phyloP scores from a whole-genome alignment of 2,113 vertebrate species.

The Cettia cetti region DNA sequence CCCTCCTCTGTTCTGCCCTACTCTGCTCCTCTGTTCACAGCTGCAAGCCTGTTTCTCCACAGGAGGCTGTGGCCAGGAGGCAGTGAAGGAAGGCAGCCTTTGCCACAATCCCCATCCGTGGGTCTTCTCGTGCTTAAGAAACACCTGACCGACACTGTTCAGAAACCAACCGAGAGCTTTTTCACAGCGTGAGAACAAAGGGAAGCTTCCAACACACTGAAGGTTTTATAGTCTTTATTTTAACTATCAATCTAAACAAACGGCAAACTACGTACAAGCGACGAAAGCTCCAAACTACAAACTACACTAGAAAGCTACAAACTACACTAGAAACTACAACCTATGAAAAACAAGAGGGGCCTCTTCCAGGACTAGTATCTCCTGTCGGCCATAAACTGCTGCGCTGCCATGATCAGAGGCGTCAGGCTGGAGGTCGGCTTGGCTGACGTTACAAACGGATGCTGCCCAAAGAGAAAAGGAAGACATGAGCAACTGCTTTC shows the following conservation, averaged over 20 bases:
- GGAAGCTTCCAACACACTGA: background rate
- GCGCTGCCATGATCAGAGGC: background rate
- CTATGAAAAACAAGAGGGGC: background rate
- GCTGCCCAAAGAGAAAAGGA: background rate
- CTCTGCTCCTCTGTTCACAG: background rate
- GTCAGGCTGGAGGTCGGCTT: background rate
- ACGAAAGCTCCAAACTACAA: too few relatives aligned
- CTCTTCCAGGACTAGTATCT: background rate
- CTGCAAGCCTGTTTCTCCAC: background rate
- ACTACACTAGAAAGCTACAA: too few relatives aligned
- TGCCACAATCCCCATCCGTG: background rate
- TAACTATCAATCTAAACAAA: too few relatives aligned
- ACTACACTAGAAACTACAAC: too few relatives aligned
- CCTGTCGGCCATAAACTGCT: background rate
- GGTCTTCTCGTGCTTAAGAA: background rate
- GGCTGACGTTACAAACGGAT: background rate
- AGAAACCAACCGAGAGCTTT: background rate
- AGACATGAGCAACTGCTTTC: background rate
- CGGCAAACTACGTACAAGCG: too few relatives aligned
- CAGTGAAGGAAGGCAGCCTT: background rate
- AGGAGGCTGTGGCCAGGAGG: background rate
- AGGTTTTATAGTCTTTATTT: background rate
- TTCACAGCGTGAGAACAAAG: background rate
- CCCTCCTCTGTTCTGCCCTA: background rate
- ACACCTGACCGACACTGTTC: background rate